phyloP scores from a whole-genome alignment of 2,888 invertebrate species.

The Lepidocyrtoides sp. region DNA sequence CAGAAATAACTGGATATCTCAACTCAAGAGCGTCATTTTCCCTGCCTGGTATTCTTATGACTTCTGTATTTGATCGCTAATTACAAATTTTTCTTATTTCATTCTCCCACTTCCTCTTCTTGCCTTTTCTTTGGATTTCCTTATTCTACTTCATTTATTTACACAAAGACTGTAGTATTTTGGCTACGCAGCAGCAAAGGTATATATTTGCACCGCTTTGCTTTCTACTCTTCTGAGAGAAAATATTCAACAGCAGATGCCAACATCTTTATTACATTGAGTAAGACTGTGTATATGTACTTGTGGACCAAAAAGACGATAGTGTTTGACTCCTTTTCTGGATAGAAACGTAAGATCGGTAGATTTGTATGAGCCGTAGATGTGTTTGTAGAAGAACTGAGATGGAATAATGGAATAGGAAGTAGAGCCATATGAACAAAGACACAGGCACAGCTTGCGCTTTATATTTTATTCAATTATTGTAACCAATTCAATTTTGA shows the following conservation, averaged over 20 bases:
- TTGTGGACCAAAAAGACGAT: conserved; percentile 5
- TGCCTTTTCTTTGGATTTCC: not conserved
- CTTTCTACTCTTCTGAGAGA: conserved; percentile 37
- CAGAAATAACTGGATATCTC: not conserved
- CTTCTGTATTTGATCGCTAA: conserved; percentile 78
- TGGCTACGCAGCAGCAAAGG: not conserved
- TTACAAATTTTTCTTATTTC: conserved; percentile 80
- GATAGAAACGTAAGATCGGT: no score
- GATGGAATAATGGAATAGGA: not conserved
- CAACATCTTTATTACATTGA: conserved; percentile 11
- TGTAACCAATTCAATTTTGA: conserved; percentile 76
- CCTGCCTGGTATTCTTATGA: not conserved
- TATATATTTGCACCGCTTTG: not conserved
- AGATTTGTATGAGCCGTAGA: not conserved
- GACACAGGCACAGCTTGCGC: conserved; percentile 79
- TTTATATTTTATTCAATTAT: conserved; percentile 83
- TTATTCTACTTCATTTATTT: no score
- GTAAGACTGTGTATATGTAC: not conserved
- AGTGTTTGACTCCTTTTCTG: not conserved
- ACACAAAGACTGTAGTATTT: no score
- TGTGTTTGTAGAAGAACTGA: not conserved
- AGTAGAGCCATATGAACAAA: conserved; percentile 29
- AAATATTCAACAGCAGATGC: conserved; percentile 51
- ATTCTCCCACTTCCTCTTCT: conserved; percentile 52
- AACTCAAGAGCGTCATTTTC: not conserved